Evolutionary conservation across 2,888 invertebrate species (phyloP).

Genomic region (Acronicta aceris): DNA sequence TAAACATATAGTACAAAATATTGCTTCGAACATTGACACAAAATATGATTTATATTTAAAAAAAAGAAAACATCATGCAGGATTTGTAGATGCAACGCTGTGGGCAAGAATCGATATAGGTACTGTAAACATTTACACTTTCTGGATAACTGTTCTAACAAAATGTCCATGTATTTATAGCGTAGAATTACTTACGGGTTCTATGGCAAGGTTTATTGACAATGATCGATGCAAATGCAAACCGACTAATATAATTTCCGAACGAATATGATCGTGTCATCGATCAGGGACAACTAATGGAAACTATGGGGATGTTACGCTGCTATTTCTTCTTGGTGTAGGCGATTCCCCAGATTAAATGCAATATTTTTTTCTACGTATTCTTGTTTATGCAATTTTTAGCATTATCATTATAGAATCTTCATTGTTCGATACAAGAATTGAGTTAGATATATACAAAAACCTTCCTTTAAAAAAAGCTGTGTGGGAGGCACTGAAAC

Average conservation of each 20-base stretch:
- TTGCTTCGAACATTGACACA: not conserved
- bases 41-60: slow-evolving; percentile 20
- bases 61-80: slow-evolving; percentile 6
- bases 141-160: slow-evolving; percentile 14
- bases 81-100: slow-evolving; percentile 34
- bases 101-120: slow-evolving; percentile 31
- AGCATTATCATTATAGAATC: not conserved
- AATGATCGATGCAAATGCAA: slow-evolving; percentile 47
- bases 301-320: not conserved
- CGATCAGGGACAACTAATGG: slow-evolving; percentile 31
- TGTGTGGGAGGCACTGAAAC: slow-evolving; percentile 48
- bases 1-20: slow-evolving; percentile 18
- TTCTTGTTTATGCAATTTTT: not conserved
- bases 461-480: slow-evolving; percentile 25
- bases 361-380: slow-evolving; percentile 2
- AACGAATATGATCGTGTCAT: slow-evolving; percentile 39
- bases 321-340: slow-evolving; percentile 10
- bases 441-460: slow-evolving; percentile 7
- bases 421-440: slow-evolving; percentile 2
- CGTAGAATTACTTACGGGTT: slow-evolving; percentile 40
- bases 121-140: slow-evolving; percentile 33
- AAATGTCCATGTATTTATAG: slow-evolving; percentile 40
- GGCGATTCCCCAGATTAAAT: slow-evolving; percentile 7
- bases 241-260: slow-evolving; percentile 50
- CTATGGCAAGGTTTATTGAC: slow-evolving; percentile 48